Evolutionary conservation across 2,797 vertebrate genomes (phyloP).

Genomic region (Onychomys arenicola): DNA sequence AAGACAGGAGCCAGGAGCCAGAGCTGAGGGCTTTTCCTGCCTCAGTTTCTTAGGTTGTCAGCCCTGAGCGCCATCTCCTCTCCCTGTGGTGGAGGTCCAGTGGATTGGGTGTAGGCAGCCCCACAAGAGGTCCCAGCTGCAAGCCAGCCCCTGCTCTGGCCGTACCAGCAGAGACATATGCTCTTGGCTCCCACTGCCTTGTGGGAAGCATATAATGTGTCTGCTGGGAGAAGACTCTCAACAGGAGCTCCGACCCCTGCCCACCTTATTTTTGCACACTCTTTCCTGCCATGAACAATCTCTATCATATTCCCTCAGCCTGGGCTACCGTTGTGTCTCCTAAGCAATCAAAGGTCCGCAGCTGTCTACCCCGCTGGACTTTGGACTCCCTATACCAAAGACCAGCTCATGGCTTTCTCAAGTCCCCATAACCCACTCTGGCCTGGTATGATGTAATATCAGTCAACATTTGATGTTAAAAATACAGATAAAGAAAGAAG

Average conservation of each 20-base stretch:
- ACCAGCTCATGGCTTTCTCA: constrained; percentile 5
- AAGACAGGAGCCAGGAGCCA: not conserved
- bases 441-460: not conserved
- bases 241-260: not conserved
- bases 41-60: not conserved
- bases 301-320: not conserved
- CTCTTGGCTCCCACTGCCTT: not conserved
- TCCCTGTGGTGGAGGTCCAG: not conserved
- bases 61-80: not conserved
- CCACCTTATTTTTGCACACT: not conserved
- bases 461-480: constrained; percentile 25
- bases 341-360: not conserved
- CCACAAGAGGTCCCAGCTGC: not conserved
- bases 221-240: not conserved
- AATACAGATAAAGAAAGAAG: constrained; percentile 57
- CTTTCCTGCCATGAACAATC: not conserved
- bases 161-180: not conserved
- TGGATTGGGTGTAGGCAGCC: not conserved
- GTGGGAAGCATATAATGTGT: no score
- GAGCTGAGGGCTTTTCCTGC: not conserved
- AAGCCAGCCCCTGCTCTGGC: not conserved
- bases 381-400: not conserved
- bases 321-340: not conserved
- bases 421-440: constrained; percentile 1
- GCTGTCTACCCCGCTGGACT: not conserved